phyloP scores from a whole-genome alignment of 2,888 invertebrate species.

The Xestia ashworthii region DNA sequence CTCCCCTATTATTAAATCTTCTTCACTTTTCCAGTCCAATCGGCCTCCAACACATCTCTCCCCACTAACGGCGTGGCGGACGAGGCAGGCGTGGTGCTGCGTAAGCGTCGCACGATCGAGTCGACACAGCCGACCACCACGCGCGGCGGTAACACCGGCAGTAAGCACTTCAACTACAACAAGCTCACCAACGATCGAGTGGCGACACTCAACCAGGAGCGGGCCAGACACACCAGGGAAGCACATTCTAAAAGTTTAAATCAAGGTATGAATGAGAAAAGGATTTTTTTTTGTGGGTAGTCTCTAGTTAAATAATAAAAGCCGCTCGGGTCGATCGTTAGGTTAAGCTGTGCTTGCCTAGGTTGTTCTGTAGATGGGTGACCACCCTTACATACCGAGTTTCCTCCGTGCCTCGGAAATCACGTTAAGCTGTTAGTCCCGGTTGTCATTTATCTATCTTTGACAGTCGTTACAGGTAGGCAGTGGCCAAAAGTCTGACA shows the following conservation, averaged over 20 bases:
- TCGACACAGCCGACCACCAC: slow-evolving; percentile 83
- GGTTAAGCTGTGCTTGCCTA: too few relatives aligned
- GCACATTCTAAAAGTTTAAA: slow-evolving; percentile 81
- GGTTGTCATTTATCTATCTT: too few relatives aligned
- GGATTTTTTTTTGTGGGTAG: neutral
- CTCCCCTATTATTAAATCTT: neutral
- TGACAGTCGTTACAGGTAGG: too few relatives aligned
- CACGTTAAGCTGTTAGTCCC: too few relatives aligned
- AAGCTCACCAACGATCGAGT: slow-evolving; percentile 94
- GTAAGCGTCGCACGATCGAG: slow-evolving; percentile 86
- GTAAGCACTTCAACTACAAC: slow-evolving; percentile 95
- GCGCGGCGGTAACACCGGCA: slow-evolving; percentile 82
- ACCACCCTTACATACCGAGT: too few relatives aligned
- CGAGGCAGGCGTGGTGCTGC: slow-evolving; percentile 77
- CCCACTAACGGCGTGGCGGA: slow-evolving; percentile 74
- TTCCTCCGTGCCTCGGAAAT: too few relatives aligned
- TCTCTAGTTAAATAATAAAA: too few relatives aligned
- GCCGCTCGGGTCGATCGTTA: too few relatives aligned
- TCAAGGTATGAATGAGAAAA: slow-evolving; percentile 73
- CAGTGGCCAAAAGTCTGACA: too few relatives aligned
- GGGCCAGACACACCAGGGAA: slow-evolving; percentile 78
- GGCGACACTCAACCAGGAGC: slow-evolving; percentile 62
- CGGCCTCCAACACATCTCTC: slow-evolving; percentile 55
- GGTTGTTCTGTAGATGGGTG: too few relatives aligned
- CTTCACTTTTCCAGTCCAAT: slow-evolving; percentile 48